Conservation (phyloP, 2,113 vertebrate genomes). For the Burhinus bistriatus region DNA sequence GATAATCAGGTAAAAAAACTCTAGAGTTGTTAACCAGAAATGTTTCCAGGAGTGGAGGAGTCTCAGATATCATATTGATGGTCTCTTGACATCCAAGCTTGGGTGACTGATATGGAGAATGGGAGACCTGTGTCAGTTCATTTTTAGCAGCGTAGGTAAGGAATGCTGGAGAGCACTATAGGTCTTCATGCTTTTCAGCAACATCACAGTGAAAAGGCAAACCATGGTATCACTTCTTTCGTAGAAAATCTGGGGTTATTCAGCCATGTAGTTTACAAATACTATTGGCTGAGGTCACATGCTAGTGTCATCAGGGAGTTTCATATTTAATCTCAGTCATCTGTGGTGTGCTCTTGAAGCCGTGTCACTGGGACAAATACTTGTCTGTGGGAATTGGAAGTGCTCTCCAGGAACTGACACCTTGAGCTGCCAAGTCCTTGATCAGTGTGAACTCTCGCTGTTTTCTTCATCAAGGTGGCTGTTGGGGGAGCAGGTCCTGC, state of each 20-base stretch:
- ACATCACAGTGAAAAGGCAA: neutral
- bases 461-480: constrained; percentile 54
- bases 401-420: constrained; percentile 18
- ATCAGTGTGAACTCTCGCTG: constrained; percentile 60
- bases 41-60: neutral
- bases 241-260: neutral
- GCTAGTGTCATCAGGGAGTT: constrained; percentile 20
- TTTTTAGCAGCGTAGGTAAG: neutral
- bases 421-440: constrained; percentile 50
- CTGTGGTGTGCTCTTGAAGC: constrained; percentile 37
- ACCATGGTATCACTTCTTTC: neutral
- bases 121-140: neutral
- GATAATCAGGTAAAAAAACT: neutral
- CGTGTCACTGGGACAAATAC: neutral
- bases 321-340: constrained; percentile 14
- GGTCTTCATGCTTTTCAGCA: neutral
- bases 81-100: neutral
- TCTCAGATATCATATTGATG: neutral
- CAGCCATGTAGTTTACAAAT: neutral
- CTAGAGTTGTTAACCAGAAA: neutral
- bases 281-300: neutral
- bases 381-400: constrained; percentile 27
- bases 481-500: neutral
- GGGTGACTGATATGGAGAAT: neutral
- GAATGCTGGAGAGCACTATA: neutral